phyloP scores from a whole-genome alignment of 2,113 vertebrate genomes.

The Collichthys lucidus region DNA sequence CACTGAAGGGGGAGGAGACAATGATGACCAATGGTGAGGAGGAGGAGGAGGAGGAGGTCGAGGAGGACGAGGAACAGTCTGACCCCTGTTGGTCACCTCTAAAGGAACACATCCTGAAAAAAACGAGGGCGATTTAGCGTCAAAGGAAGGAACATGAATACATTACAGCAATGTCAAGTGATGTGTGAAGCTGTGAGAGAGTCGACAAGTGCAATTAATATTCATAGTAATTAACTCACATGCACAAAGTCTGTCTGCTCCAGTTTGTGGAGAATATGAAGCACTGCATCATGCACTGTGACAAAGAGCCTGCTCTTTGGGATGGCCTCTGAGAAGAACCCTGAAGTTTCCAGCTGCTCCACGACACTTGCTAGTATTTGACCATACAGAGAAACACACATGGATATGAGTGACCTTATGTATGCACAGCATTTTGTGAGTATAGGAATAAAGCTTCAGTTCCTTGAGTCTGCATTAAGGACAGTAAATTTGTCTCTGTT shows the following conservation, averaged over 20 bases:
- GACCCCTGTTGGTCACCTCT: constrained; percentile 80
- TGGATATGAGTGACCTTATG: background rate
- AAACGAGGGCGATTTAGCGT: background rate
- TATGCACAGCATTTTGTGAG: constrained; percentile 8
- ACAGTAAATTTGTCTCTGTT: constrained; percentile 42
- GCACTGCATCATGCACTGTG: constrained; percentile 88
- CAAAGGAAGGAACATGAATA: background rate
- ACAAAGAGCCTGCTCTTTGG: constrained; percentile 88
- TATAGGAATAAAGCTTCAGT: constrained; percentile 20
- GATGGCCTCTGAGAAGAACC: constrained; percentile 88
- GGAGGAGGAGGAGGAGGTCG: constrained; percentile 12
- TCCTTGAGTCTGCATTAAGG: constrained; percentile 27
- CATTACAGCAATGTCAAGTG: background rate
- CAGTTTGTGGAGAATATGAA: constrained; percentile 68
- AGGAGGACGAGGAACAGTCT: constrained; percentile 13
- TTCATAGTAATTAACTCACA: no score
- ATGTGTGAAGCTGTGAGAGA: background rate
- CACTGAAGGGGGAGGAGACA: constrained; percentile 59
- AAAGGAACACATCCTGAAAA: constrained; percentile 68
- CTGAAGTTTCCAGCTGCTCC: constrained; percentile 87
- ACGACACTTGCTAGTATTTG: constrained; percentile 83
- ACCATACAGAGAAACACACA: constrained; percentile 6
- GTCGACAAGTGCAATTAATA: no score
- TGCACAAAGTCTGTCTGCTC: constrained; percentile 7
- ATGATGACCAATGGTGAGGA: constrained; percentile 43